Evolutionary conservation across 2,113 vertebrate genomes (phyloP).

Genomic region (Odocoileus hemionus): DNA sequence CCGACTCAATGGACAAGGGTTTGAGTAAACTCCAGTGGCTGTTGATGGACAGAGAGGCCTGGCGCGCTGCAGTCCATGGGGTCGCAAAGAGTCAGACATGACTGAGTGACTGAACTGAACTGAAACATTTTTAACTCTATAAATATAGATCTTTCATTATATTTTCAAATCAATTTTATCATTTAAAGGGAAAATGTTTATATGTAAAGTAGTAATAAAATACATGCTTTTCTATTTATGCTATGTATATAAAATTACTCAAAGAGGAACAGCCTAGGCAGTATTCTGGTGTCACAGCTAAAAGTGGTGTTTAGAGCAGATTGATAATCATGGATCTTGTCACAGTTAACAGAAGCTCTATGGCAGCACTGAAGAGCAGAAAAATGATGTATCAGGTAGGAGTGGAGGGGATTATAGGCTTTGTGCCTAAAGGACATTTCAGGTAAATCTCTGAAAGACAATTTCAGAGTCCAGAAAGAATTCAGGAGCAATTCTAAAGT

Average conservation of each 20-base stretch:
- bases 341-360: fast-evolving
- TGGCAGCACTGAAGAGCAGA: not conserved
- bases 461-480: not conserved
- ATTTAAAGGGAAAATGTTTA: not conserved
- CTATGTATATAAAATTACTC: not conserved
- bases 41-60: not conserved
- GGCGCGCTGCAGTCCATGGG: not conserved
- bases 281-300: not conserved
- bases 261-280: not conserved
- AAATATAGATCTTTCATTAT: not conserved
- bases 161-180: not conserved
- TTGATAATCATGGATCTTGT: fast-evolving
- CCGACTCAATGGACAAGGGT: not conserved
- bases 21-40: not conserved
- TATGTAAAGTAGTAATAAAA: not conserved
- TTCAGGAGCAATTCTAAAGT: not conserved
- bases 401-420: not conserved
- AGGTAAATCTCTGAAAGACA: not conserved
- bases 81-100: not conserved
- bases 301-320: not conserved
- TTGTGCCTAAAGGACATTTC: not conserved
- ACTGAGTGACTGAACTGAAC: not conserved
- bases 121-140: not conserved
- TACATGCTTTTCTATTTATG: not conserved
- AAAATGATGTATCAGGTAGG: fast-evolving